Conservation (phyloP, 2,888 invertebrate species). For the Drosophila rubida region DNA sequence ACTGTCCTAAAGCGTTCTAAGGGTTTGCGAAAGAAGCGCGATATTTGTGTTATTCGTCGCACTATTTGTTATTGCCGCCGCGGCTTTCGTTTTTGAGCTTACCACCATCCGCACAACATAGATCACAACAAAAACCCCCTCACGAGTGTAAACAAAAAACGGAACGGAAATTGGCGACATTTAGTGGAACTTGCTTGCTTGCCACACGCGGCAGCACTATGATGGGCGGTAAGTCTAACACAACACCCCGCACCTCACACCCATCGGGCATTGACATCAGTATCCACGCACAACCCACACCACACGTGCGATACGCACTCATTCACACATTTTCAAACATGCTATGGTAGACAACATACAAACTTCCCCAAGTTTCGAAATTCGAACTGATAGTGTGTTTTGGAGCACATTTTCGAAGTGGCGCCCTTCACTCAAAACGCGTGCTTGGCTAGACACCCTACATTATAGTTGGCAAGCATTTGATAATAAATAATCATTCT, state of each 20-base stretch:
- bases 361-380: slow-evolving; percentile 12
- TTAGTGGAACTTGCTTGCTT: slow-evolving; percentile 66
- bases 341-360: not conserved
- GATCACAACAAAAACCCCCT: slow-evolving; percentile 24
- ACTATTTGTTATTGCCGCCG: slow-evolving; percentile 29
- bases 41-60: slow-evolving; percentile 35
- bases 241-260: not conserved
- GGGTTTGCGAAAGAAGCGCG: slow-evolving; percentile 64
- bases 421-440: slow-evolving; percentile 11
- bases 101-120: not conserved
- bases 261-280: slow-evolving; percentile 14
- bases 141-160: slow-evolving; percentile 9
- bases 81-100: slow-evolving; percentile 57
- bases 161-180: slow-evolving; percentile 51
- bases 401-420: not conserved
- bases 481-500: not conserved
- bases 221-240: slow-evolving; percentile 77
- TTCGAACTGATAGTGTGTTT: slow-evolving; percentile 3
- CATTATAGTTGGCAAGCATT: not conserved
- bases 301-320: not conserved
- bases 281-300: not conserved
- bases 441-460: slow-evolving; percentile 12
- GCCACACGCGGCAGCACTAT: slow-evolving; percentile 66
- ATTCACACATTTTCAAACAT: not conserved
- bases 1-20: slow-evolving; percentile 63